Evolutionary conservation across 2,888 invertebrate genomes (phyloP).

Genomic region (Drosophila anomalata): DNA sequence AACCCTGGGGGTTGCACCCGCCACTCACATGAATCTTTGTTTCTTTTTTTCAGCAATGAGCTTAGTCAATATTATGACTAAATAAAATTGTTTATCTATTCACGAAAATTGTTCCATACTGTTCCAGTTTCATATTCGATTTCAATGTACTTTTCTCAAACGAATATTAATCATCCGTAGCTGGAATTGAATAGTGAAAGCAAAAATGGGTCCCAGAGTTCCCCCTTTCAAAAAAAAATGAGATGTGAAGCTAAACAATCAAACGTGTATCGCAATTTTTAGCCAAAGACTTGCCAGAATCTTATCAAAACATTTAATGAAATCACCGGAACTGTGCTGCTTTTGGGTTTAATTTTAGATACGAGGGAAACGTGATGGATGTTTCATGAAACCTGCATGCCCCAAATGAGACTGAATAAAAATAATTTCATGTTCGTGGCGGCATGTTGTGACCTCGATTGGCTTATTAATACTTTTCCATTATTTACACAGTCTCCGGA

Average conservation of each 20-base stretch:
- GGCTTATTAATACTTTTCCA: slow-evolving; percentile 12
- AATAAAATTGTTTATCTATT: slow-evolving; percentile 4
- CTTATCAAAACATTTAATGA: slow-evolving; percentile 21
- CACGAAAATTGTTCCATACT: neutral
- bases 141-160: neutral
- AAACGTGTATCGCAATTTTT: neutral
- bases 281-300: slow-evolving; percentile 5
- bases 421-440: neutral
- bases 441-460: slow-evolving; percentile 22
- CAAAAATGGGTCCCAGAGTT: neutral
- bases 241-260: neutral
- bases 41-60: slow-evolving; percentile 33
- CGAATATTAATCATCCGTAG: neutral
- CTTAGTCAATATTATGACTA: slow-evolving; percentile 31
- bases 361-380: neutral
- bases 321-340: slow-evolving; percentile 27
- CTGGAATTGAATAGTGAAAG: neutral
- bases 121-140: neutral
- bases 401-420: neutral
- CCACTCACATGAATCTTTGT: slow-evolving; percentile 15
- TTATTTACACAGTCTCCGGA: slow-evolving; percentile 28
- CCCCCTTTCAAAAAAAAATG: neutral
- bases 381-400: neutral
- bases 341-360: slow-evolving; percentile 25
- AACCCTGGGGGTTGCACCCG: neutral